Base-by-base conservation (phyloP, 1,140 invertebrate genomes). In the Magallana angulata region DNA sequence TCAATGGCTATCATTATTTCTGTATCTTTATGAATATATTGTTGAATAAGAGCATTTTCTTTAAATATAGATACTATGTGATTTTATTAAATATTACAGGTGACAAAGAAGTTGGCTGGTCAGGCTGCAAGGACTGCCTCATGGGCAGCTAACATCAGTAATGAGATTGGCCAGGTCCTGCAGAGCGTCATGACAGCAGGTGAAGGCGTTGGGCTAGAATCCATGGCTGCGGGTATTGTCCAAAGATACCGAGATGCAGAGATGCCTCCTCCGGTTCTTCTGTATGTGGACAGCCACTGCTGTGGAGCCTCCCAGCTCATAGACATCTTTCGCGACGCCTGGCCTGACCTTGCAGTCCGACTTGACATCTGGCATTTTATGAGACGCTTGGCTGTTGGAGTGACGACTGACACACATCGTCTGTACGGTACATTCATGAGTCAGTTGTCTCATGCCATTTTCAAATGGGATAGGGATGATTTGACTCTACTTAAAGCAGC, bases 311-410 rank as follows among this genome's bases (percentile, higher is more conserved):
- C 1, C 0, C 57, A 57, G n/a, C 12, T n/a, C 30, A 82, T 82
- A 36, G 80, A 82, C 36, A 82, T 57, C 36, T 82, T 82, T 48
- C n/a, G 36, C 7, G 14, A 57, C 56, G 80, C 80, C 4, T 68
- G 18, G 18, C 18, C 18, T 24, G 18, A 24, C 18, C 18, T 24
- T 7, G 6, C 14, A 8, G 11, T 91, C 18, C 57, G 91, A n/a
- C 88, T 92, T 7, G 90, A 91, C 62, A 81, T 92, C 1, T 91
- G 91, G 90, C 91, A 91, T 83, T 91, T 92, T 83, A 92, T 90
- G 91, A 71, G 90, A 7, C 57, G 88, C 5, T 14, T 91, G 5
- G 88, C 90, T 18, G 7, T 30, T n/a, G 62, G 86, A 5, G 58
- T 30, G 24, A 90, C 88, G 58, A 90, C 87, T 6, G 87, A 91